Conservation (phyloP, 2,113 vertebrate species). For the Haplotaxodon microlepis region DNA sequence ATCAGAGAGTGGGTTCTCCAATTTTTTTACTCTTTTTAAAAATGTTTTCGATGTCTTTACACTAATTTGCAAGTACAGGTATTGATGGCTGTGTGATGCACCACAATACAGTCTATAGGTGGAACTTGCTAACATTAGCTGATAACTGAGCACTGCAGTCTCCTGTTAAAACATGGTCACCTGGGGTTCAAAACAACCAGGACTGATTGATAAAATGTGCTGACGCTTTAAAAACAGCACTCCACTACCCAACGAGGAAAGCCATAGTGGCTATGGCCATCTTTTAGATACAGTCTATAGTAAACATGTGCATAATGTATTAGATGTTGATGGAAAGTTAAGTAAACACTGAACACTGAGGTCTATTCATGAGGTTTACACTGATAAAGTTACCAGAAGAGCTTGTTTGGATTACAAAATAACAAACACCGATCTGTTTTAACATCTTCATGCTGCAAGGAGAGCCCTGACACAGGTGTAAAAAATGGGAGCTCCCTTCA, state of each 20-base stretch:
- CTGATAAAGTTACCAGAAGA: neutral
- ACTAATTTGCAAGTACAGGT: neutral
- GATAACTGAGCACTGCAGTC: neutral
- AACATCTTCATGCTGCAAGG: neutral
- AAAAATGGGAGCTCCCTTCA: neutral
- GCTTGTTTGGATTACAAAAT: neutral
- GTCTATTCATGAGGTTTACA: neutral
- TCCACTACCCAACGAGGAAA: neutral
- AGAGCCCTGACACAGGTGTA: neutral
- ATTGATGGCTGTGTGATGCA: neutral
- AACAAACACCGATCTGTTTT: neutral
- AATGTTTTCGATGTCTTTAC: neutral
- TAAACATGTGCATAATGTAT: neutral
- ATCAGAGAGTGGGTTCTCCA: neutral
- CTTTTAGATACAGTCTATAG: neutral
- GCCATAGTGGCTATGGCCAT: neutral
- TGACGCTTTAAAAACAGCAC: neutral
- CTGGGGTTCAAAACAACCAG: neutral
- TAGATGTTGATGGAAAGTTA: neutral
- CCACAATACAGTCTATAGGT: neutral
- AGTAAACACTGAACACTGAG: neutral
- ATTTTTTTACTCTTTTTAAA: neutral
- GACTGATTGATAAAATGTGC: neutral
- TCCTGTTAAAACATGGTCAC: neutral
- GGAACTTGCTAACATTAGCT: neutral